Evolutionary conservation across 2,113 vertebrate species (phyloP), one percentile per base, ranked within the genome.

Genomic region (Psittacara wagleri): DNA sequence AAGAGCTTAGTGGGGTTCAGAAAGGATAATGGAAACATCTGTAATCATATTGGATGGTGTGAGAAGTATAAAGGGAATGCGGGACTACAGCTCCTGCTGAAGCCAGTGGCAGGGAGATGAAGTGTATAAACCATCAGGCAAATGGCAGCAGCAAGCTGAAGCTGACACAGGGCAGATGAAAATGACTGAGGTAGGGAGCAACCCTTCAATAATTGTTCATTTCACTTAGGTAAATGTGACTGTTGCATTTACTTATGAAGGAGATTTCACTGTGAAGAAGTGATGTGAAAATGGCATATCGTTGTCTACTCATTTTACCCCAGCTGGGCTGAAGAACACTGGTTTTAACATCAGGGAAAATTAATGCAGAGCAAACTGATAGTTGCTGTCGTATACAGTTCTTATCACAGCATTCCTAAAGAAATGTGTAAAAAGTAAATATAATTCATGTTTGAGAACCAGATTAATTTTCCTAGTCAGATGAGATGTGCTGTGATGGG

Each of bases 1-100:
- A 67, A 41, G 77, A 94, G 83, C 94, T 85, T 33, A 16, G 94
- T 43, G 89, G 91, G 70, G 78, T 92, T 84, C 83, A 51, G 92
- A 35, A 43, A 57, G 86, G 90, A n/a, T 88, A 57, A 93, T 62
- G 94, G 83, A 75, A 95, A 75, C 49, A 57, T 66, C 88, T 75
- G 91, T 19, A 69, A 39, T 5, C 3, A 15, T 12, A 52, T 8
- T 48, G 93, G 88, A 31, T 75, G 76, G 28, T 0, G 4, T 17
- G 57, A 82, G 68, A 25, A 25, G n/a, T 2, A 7, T n/a, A 76
- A 44, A 79, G 95, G 83, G 76, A 51, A 7, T 0, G 10, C 0
- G 19, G 78, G 88, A 76, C 39, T 1, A 3, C 44, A 22, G 75
- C 12, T 75, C 78, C 88, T 70, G 76, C 90, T 37, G 44, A 6